Conservation (phyloP, 2,113 vertebrate species). For the Nannospalax galili region DNA sequence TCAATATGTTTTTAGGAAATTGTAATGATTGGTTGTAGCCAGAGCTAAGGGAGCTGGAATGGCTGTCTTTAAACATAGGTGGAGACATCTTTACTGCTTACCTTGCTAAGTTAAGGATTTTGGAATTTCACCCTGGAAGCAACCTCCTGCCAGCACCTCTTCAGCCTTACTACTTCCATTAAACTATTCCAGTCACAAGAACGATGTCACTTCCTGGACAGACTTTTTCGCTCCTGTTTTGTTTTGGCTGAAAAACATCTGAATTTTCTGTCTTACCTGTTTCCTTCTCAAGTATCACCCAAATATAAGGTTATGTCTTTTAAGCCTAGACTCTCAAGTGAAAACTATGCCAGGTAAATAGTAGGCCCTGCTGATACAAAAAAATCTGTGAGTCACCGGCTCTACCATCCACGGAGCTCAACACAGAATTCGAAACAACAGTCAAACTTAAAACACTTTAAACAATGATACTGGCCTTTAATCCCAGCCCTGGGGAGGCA, state of each 20-base stretch:
- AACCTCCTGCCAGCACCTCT: background rate
- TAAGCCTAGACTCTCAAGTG: background rate
- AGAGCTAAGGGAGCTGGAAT: background rate
- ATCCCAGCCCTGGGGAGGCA: no score
- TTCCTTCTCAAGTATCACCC: background rate
- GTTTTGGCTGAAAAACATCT: background rate
- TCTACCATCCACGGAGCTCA: background rate
- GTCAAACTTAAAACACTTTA: background rate
- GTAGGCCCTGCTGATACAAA: background rate
- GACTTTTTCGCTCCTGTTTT: background rate
- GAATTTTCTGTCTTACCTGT: background rate
- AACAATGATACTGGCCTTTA: no score
- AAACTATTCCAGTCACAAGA: background rate
- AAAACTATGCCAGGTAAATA: background rate
- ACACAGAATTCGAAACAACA: background rate
- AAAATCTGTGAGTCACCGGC: background rate
- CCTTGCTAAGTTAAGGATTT: conserved; percentile 18
- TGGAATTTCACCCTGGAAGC: background rate
- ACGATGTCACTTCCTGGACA: background rate
- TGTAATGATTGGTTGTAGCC: background rate
- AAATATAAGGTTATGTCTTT: background rate
- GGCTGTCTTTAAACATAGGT: background rate
- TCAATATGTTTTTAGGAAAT: conserved; percentile 12
- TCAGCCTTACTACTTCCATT: background rate
- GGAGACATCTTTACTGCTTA: background rate